Evolutionary conservation across 2,113 vertebrate genomes (phyloP), one percentile per base, ranked within the genome.

Genomic region (Triplophysa dalaica): DNA sequence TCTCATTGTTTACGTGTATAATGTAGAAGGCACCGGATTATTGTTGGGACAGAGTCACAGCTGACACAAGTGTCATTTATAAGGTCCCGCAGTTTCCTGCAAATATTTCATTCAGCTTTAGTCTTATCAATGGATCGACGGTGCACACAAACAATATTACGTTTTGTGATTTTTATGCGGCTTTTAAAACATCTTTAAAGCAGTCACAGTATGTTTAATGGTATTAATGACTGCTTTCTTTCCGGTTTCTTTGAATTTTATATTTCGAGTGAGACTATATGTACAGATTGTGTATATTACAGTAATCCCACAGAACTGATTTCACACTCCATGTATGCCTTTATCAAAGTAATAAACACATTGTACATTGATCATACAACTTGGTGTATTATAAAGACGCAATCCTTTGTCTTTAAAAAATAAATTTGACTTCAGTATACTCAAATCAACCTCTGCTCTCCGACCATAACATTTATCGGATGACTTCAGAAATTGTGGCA

Each of bases 291-390:
- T 81, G 81, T 84, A 81, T 76, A 82, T 83, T 83, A 86, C 38
- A 67, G 82, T 79, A 81, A 67, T 80, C 58, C 79, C 83, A 70
- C 66, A 80, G 16, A 50, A 75, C 82, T 75, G 84, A 70, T 87
- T 79, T 83, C 82, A 81, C 81, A 62, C 67, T 78, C 77, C 77
- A 74, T 91, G 90, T 92, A 90, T 88, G 88, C 85, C 89, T 92
- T 93, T 91, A 91, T 90, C 88, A 89, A 89, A 91, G 88, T 68
- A 89, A 70, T 70, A 70, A 93, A 93, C 89, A 89, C 87, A 92
- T 89, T 90, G 85, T 90, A 91, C 90, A 91, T 87, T 78, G 88
- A 91, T 82, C 63, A 17, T 58, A 67, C 56, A 7, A 56, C 17
- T 22, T 45, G 13, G 52, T 41, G 29, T 60, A 14, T 11, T 8